A percentile compares a stretch with the other conserved stretches of the same genome.
phyloP scores from a whole-genome alignment of 1,140 invertebrate genomes.

The Muscidifurax raptorellus region DNA sequence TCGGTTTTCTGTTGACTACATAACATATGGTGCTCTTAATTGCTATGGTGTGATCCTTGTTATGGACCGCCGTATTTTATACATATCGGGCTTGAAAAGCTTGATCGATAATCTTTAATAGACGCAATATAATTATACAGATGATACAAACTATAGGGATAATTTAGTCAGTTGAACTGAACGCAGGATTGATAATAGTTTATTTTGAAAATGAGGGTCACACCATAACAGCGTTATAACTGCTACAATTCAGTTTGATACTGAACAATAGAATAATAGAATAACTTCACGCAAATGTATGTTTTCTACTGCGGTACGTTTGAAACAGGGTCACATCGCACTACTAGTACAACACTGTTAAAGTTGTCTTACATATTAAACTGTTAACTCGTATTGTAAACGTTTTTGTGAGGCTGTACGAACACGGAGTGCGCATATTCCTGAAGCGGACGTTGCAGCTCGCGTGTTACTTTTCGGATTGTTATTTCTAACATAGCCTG shows the following conservation, averaged over 20 bases:
- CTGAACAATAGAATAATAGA: conserved; percentile 37
- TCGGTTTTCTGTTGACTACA: conserved; percentile 14
- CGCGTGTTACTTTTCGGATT: not conserved
- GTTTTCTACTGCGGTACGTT: conserved; percentile 7
- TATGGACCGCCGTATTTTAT: conserved; percentile 19
- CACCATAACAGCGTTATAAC: conserved; percentile 23
- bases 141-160: conserved; percentile 35
- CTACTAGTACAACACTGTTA: conserved; percentile 18
- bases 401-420: conserved; percentile 22
- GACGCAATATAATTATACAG: conserved; percentile 30
- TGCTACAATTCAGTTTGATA: conserved; percentile 46
- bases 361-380: conserved; percentile 6
- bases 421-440: not conserved
- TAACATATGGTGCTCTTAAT: conserved; percentile 19
- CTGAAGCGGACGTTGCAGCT: too few species aligned
- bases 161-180: conserved; percentile 47
- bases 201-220: conserved; percentile 21
- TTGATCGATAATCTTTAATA: conserved; percentile 23
- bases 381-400: conserved; percentile 3
- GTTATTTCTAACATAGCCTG: not conserved
- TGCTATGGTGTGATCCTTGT: conserved; percentile 30
- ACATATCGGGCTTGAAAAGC: conserved; percentile 15
- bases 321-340: conserved; percentile 37
- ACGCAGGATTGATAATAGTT: conserved; percentile 22
- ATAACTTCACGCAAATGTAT: not conserved